These are phyloP conservation scores for Cryptops parisi DNA, from an alignment of 2,888 invertebrate genomes.

Conservation along the genomic window DNA sequence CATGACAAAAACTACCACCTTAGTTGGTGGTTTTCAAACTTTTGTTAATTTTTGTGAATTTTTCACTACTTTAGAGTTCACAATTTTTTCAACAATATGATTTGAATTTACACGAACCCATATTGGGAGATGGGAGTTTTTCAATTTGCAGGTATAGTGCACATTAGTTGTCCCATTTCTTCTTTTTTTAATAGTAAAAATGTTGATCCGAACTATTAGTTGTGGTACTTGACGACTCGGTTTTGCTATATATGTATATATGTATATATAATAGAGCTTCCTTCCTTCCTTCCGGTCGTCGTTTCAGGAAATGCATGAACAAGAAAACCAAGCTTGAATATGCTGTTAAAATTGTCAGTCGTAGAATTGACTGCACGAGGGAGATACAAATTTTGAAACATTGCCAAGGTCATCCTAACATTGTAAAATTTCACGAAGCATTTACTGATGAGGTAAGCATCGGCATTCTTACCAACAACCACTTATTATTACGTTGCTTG, in stretches of 20 bases:
- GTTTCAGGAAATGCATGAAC: constrained; percentile 60
- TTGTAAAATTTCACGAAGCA: constrained; percentile 71
- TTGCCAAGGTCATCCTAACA: constrained; percentile 78
- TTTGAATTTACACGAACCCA: constrained; percentile 48
- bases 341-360: constrained; percentile 74
- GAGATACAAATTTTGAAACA: constrained; percentile 64
- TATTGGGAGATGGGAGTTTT: constrained; percentile 77
- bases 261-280: background rate
- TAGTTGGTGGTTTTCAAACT: no score
- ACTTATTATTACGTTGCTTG: background rate
- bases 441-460: constrained; percentile 53
- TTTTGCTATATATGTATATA: background rate
- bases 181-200: no score
- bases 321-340: constrained; percentile 55
- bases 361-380: constrained; percentile 47
- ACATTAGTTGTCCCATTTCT: background rate
- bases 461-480: constrained; percentile 5
- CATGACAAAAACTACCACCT: background rate
- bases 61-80: constrained; percentile 46
- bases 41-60: constrained; percentile 8
- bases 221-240: no score
- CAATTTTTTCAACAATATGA: constrained; percentile 74
- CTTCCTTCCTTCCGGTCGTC: constrained; percentile 14
- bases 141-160: constrained; percentile 50
- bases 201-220: no score